A percentile compares a stretch with the other conserved stretches of the same genome.
Evolutionary conservation across 64 coral and sea anemone genomes (phyloP).

Genomic region (Pocillopora damicornis): DNA sequence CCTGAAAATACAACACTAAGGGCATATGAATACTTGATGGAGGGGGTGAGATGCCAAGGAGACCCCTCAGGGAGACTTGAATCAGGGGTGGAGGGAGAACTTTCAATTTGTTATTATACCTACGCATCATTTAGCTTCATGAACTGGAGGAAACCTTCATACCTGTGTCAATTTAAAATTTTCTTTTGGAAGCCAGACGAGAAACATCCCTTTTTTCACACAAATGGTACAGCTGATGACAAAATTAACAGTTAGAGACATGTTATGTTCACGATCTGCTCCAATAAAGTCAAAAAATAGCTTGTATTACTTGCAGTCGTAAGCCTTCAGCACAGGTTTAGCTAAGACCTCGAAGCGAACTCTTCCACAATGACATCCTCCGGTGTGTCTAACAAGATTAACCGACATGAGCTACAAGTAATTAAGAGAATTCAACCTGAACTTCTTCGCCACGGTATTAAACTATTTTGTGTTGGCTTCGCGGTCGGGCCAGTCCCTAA

Average conservation of each 20-base stretch:
- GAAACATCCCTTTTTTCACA: conserved; percentile 85
- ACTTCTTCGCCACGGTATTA: background rate
- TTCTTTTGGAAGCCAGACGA: conserved; percentile 75
- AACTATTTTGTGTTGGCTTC: background rate
- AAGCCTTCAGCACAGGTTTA: background rate
- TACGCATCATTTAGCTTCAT: background rate
- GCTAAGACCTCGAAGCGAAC: conserved; percentile 54
- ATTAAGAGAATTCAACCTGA: background rate
- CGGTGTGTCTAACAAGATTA: conserved; percentile 43
- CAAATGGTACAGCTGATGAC: conserved; percentile 78
- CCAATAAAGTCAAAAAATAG: too few species aligned
- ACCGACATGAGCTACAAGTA: background rate
- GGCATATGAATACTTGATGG: too few species aligned
- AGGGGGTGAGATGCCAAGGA: too few species aligned
- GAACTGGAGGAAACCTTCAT: background rate
- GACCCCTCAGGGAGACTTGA: too few species aligned
- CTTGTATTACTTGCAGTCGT: conserved; percentile 52
- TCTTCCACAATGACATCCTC: conserved; percentile 55
- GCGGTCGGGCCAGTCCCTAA: background rate
- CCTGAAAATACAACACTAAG: too few species aligned
- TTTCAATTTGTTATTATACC: background rate
- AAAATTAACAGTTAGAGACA: background rate
- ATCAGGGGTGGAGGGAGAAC: too few species aligned
- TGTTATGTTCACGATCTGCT: too few species aligned
- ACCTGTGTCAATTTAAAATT: conserved; percentile 72